These are phyloP conservation scores for Carposina sasakii DNA, from an alignment of 1,140 invertebrate genomes.

Conservation along the genomic window DNA sequence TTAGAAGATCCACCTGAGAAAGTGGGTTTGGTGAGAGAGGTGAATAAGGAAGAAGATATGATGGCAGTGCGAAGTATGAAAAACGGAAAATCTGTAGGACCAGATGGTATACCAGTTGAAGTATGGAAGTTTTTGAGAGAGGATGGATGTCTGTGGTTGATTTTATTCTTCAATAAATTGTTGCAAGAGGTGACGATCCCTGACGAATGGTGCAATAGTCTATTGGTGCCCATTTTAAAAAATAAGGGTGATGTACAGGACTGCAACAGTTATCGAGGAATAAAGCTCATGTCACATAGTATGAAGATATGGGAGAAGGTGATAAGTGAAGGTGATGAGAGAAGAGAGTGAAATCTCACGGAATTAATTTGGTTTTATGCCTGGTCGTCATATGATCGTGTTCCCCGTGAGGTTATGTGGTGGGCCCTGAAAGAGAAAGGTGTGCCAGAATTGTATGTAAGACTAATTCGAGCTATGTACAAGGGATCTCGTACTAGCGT, in stretches of 20 bases:
- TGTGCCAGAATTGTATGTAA: too few species aligned
- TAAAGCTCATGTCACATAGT: constrained; percentile 29
- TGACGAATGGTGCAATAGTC: constrained; percentile 21
- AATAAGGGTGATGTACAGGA: constrained; percentile 20
- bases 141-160: constrained; percentile 22
- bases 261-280: constrained; percentile 20
- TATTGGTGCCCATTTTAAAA: constrained; percentile 21
- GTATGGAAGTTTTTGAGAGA: constrained; percentile 20
- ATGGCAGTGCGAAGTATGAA: constrained; percentile 18
- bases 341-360: not conserved
- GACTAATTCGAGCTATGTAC: too few species aligned
- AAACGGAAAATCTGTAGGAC: constrained; percentile 20
- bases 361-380: constrained; percentile 1
- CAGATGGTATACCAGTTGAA: constrained; percentile 27
- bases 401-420: too few species aligned
- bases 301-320: constrained; percentile 22
- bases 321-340: constrained; percentile 9
- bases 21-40: constrained; percentile 16
- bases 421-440: too few species aligned
- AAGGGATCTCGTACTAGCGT: too few species aligned
- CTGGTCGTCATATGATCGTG: too few species aligned
- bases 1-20: too few species aligned
- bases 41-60: constrained; percentile 14
- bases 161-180: constrained; percentile 29
- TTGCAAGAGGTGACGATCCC: constrained; percentile 23